Percentiles rank a stretch among this genome's conserved stretches.
These are phyloP conservation scores for Eudemis profundana DNA, from an alignment of 2,888 invertebrate genomes.

Conservation along the genomic window DNA sequence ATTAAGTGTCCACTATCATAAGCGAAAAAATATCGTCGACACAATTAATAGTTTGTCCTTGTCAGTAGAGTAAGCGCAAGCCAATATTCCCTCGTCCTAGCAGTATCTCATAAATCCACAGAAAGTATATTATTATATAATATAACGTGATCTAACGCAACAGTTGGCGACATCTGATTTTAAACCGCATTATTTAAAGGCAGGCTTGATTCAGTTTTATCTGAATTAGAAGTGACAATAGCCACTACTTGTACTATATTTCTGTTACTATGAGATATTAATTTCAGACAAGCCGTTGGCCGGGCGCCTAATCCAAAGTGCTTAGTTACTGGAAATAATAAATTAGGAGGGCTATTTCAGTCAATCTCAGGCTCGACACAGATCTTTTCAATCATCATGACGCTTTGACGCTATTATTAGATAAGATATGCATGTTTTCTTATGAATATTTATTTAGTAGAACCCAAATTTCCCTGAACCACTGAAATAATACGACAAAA, in stretches of 20 bases:
- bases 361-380: constrained; percentile 46
- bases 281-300: constrained; percentile 74
- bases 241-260: constrained; percentile 57
- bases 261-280: constrained; percentile 64
- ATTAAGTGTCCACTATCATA: too few species aligned
- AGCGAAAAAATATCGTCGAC: too few species aligned
- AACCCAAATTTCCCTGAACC: not conserved
- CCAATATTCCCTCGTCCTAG: not conserved
- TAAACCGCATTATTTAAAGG: constrained; percentile 26
- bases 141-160: constrained; percentile 6
- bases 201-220: constrained; percentile 18
- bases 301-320: constrained; percentile 67
- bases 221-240: constrained; percentile 38
- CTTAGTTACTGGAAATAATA: constrained; percentile 71
- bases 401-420: not conserved
- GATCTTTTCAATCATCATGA: constrained; percentile 21
- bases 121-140: not conserved
- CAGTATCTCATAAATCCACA: constrained; percentile 2
- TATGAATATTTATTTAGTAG: not conserved
- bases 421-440: too few species aligned
- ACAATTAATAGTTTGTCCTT: not conserved
- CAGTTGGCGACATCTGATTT: constrained; percentile 28
- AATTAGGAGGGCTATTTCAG: constrained; percentile 68
- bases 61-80: not conserved
- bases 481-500: too few species aligned